Evolutionary conservation across 2,888 invertebrate genomes (phyloP).

Genomic region (Nineta flava): DNA sequence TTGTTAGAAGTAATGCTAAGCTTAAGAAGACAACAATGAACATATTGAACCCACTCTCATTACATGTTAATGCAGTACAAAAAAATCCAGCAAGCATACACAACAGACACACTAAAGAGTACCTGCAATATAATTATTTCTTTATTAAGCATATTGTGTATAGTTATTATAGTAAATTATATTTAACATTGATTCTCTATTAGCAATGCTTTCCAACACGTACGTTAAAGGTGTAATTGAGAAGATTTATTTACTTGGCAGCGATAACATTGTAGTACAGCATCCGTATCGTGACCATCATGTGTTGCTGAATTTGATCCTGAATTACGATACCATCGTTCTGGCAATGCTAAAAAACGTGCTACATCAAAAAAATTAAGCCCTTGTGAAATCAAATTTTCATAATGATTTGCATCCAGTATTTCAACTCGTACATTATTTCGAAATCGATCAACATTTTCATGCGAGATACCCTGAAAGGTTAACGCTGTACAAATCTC

Average conservation of each 20-base stretch:
- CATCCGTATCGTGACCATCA: conserved; percentile 17
- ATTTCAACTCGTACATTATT: conserved; percentile 30
- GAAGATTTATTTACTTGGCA: conserved; percentile 23
- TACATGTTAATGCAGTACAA: no score
- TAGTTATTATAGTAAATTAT: no score
- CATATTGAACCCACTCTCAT: no score
- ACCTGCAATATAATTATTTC: no score
- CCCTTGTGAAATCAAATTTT: conserved; percentile 29
- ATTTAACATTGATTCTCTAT: no score
- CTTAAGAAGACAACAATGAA: no score
- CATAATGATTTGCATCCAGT: conserved; percentile 27
- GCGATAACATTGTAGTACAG: conserved; percentile 32
- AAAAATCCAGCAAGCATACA: no score
- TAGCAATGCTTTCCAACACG: no score
- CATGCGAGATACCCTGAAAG: conserved; percentile 27
- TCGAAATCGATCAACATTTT: conserved; percentile 26
- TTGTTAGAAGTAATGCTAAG: no score
- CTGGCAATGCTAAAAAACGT: conserved; percentile 26
- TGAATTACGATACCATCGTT: conserved; percentile 22
- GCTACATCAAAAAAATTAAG: conserved; percentile 32
- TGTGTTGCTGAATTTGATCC: conserved; percentile 9
- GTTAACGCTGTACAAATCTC: conserved; percentile 29
- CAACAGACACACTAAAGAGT: no score
- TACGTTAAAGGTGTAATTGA: no score
- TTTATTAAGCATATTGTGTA: no score